Conservation (phyloP, 2,888 invertebrate genomes). For the Plutella xylostella region DNA sequence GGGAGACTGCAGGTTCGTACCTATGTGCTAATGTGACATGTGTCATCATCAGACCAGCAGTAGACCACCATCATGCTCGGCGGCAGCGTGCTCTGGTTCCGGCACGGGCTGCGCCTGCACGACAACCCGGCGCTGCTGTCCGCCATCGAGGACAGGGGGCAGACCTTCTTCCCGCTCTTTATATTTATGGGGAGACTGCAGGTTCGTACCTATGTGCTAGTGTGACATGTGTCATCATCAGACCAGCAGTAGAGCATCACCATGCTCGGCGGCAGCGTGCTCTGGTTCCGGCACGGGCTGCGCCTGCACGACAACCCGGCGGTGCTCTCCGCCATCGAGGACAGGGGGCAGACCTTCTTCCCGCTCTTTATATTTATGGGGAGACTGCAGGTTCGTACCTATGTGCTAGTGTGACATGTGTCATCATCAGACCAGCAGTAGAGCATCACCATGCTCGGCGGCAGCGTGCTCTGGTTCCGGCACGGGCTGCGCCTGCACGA, state of each 20-base stretch:
- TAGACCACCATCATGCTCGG: conserved; percentile 22
- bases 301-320: conserved; percentile 79
- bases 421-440: too few species aligned
- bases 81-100: conserved; percentile 75
- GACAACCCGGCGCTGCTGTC: conserved; percentile 76
- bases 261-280: conserved; percentile 53
- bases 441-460: conserved; percentile 26
- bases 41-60: too few species aligned
- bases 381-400: conserved; percentile 74
- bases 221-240: too few species aligned
- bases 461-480: conserved; percentile 76
- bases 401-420: too few species aligned
- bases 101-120: conserved; percentile 77
- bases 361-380: conserved; percentile 81
- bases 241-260: too few species aligned
- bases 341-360: conserved; percentile 53
- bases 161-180: conserved; percentile 73
- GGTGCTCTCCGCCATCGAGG: conserved; percentile 64
- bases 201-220: too few species aligned
- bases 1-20: conserved; percentile 75
- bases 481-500: conserved; percentile 78
- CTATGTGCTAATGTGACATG: too few species aligned
- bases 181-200: conserved; percentile 81
- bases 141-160: conserved; percentile 49
- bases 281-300: conserved; percentile 80